phyloP scores from a whole-genome alignment of 2,797 vertebrate genomes.

The Acanthurus leucopareius region DNA sequence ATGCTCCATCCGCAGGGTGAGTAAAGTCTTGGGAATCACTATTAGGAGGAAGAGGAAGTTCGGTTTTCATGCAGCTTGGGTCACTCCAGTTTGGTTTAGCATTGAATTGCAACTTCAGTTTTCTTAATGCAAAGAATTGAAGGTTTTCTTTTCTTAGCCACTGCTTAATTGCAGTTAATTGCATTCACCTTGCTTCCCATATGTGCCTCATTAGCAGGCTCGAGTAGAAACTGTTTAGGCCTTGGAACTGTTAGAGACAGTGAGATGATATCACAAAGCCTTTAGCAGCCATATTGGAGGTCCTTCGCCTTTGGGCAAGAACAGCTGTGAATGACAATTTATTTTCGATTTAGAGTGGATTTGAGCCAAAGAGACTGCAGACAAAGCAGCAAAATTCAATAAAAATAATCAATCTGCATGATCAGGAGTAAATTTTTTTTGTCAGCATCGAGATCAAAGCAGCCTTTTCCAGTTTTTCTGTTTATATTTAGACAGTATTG shows the following conservation, averaged over 20 bases:
- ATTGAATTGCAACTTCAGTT: background rate
- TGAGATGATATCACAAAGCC: slow-evolving; percentile 4
- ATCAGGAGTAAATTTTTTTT: background rate
- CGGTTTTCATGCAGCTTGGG: background rate
- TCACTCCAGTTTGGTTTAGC: slow-evolving; percentile 5
- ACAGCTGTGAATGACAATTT: slow-evolving; percentile 42
- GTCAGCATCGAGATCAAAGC: slow-evolving; percentile 1
- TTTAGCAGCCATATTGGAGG: slow-evolving; percentile 37
- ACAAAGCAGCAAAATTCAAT: slow-evolving; percentile 1
- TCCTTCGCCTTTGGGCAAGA: slow-evolving; percentile 16
- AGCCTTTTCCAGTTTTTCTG: background rate
- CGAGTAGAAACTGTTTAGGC: slow-evolving; percentile 32
- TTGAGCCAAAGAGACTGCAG: slow-evolving; percentile 15
- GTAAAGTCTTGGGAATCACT: slow-evolving; percentile 7
- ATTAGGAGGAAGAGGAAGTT: background rate
- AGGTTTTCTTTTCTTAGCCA: slow-evolving; percentile 4
- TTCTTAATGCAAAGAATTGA: background rate
- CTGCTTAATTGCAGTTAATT: slow-evolving; percentile 50
- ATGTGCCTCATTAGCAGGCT: slow-evolving; percentile 57
- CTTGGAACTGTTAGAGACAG: slow-evolving; percentile 31
- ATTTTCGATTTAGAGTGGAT: slow-evolving; percentile 24
- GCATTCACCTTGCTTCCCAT: slow-evolving; percentile 34
- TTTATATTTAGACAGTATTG: slow-evolving; percentile 11
- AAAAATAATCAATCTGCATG: slow-evolving; percentile 19
- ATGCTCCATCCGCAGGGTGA: slow-evolving; percentile 4